Percentiles rank a stretch among this genome's conserved stretches.
Conservation (phyloP, 1,140 invertebrate genomes). For the Nilaparvata lugens region DNA sequence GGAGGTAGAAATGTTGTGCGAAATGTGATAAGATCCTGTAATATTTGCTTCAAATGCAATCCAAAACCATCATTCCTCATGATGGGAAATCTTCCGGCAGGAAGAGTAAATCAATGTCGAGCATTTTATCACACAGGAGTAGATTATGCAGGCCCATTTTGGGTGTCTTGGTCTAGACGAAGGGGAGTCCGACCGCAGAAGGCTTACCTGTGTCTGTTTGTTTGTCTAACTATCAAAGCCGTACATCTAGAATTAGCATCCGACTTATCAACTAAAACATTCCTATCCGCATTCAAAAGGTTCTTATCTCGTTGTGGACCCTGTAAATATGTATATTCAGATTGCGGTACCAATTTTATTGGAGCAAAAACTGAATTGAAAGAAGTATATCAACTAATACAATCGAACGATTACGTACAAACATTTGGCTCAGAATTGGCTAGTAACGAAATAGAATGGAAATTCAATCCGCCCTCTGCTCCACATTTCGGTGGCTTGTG, state of each 20-base stretch:
- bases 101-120: too few species aligned
- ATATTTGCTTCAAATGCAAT: too few species aligned
- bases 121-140: too few species aligned
- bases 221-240: too few species aligned
- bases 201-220: too few species aligned
- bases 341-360: constrained; percentile 18
- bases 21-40: too few species aligned
- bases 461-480: constrained; percentile 33
- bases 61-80: too few species aligned
- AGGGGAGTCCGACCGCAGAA: too few species aligned
- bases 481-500: constrained; percentile 22
- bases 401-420: background rate
- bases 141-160: too few species aligned
- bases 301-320: constrained; percentile 28
- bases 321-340: constrained; percentile 2
- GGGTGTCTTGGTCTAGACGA: too few species aligned
- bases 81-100: too few species aligned
- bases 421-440: background rate
- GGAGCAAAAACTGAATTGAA: constrained; percentile 9
- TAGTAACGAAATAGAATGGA: constrained; percentile 30
- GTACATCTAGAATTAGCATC: constrained; percentile 28
- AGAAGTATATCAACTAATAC: background rate
- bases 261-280: constrained; percentile 22
- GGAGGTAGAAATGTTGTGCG: too few species aligned
- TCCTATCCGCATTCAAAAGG: constrained; percentile 26